These are phyloP conservation scores for Lysandra coridon DNA, from an alignment of 2,888 invertebrate species.

Conservation along the genomic window DNA sequence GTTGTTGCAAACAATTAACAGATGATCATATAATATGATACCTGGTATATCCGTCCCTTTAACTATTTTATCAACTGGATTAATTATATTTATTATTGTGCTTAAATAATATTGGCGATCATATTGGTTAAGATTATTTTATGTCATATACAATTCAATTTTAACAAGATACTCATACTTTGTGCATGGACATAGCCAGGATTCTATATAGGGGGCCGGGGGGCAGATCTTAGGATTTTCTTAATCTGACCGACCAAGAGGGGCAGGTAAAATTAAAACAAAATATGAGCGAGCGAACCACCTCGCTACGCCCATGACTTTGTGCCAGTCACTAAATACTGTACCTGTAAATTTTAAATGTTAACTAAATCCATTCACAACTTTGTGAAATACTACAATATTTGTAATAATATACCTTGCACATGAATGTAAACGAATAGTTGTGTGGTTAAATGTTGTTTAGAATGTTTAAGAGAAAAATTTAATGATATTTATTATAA, in stretches of 20 bases:
- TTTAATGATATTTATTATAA: constrained; percentile 10
- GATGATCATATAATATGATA: not conserved
- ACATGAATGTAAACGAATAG: not conserved
- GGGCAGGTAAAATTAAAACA: too few relatives aligned
- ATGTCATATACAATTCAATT: not conserved
- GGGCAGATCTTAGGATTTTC: too few relatives aligned
- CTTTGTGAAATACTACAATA: not conserved
- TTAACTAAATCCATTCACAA: not conserved
- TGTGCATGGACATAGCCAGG: too few relatives aligned
- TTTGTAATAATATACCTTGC: not conserved
- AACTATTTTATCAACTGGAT: not conserved
- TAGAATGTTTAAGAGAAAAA: not conserved
- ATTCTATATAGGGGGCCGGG: too few relatives aligned
- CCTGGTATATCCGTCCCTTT: constrained; percentile 20
- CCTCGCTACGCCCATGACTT: not conserved
- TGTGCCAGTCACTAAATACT: constrained; percentile 4
- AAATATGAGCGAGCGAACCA: too few relatives aligned
- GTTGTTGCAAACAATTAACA: not conserved
- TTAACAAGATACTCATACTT: not conserved
- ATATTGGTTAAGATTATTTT: not conserved
- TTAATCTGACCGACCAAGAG: too few relatives aligned
- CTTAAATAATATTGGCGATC: too few relatives aligned
- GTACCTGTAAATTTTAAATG: constrained; percentile 11
- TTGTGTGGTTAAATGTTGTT: not conserved
- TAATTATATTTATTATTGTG: too few relatives aligned